Base-by-base conservation (phyloP, 2,888 invertebrate genomes). In the Encarsia formosa region DNA sequence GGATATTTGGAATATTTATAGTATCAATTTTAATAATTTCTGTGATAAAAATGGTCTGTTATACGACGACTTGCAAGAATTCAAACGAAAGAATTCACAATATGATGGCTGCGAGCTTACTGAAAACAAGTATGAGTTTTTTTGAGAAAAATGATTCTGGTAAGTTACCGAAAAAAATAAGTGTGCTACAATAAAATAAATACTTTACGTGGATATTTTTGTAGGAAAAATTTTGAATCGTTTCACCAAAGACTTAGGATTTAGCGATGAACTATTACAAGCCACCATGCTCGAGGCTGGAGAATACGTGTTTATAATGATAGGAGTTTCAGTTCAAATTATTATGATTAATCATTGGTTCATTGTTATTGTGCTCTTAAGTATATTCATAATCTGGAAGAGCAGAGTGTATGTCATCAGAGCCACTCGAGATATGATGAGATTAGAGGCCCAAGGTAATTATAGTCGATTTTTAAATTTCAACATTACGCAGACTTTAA, bases 111-210 rank as follows among this genome's bases (percentile, higher is more conserved):
- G 74, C 79, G 26, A 81, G 84, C 61, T 79, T 92, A 23, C 70
- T 91, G n/a, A 77, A 84, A 57, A 84, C 88, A 0, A 86, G 87
- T 0, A 86, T 90, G 79, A 75, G 82, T 18, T 92, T 92, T 75
- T 92, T 92, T 71, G 87, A 91, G 68, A 84, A 82, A 5, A 91
- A 91, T 72, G 87, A 91, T 0, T 85, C 88, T 13, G 88, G 88
- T 85, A 71, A 78, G 77, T 19, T 19, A 3, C 20, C 5, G 16
- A 34, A 9, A n/a, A 11, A n/a, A 13, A 34, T 9, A 9, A 13
- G n/a, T n/a, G 5, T 29, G 6, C 5, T 19, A 26, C 11, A 9
- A 20, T 40, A 16, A 4, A 4, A 32, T 29, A 19, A 24, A 29
- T 31, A n/a, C n/a, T 29, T 23, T 5, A 29, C 18, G 20, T 26